These are phyloP conservation scores for Poeciliopsis occidentalis DNA, from an alignment of 2,113 vertebrate genomes.

Conservation along the genomic window DNA sequence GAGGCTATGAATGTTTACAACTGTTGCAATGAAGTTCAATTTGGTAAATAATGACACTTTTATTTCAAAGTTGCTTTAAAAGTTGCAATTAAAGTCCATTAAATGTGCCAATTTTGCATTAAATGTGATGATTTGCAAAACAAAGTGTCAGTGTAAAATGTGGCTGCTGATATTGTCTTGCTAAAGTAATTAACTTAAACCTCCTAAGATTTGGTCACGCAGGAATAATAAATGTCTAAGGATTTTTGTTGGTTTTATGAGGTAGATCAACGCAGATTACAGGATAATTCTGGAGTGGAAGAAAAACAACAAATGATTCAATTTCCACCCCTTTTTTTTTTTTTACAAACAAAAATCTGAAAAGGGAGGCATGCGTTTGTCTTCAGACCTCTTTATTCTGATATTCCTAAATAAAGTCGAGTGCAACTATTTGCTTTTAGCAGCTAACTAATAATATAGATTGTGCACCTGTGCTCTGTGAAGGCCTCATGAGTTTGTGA, in stretches of 20 bases:
- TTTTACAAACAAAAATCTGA: background rate
- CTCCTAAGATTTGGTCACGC: too few species aligned
- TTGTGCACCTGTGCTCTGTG: too few species aligned
- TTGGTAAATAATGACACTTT: too few species aligned
- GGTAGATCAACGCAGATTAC: slow-evolving; percentile 50
- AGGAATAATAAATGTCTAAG: too few species aligned
- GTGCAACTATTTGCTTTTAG: background rate
- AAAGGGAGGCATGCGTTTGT: background rate
- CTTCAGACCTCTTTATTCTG: background rate
- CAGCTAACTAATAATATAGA: background rate
- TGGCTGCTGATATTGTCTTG: background rate
- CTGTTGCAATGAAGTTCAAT: too few species aligned
- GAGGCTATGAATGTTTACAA: too few species aligned
- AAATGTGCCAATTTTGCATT: too few species aligned
- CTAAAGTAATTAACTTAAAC: background rate
- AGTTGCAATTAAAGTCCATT: too few species aligned
- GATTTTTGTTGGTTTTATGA: slow-evolving; percentile 20
- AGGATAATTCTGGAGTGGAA: background rate
- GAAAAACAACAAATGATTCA: background rate
- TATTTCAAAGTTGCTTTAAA: too few species aligned
- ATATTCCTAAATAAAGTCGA: background rate
- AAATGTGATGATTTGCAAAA: too few species aligned
- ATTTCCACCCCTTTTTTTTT: background rate
- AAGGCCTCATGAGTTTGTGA: background rate
- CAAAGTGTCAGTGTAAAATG: background rate